phyloP scores from a whole-genome alignment of 2,888 invertebrate species.

The Brachypterus glaber region DNA sequence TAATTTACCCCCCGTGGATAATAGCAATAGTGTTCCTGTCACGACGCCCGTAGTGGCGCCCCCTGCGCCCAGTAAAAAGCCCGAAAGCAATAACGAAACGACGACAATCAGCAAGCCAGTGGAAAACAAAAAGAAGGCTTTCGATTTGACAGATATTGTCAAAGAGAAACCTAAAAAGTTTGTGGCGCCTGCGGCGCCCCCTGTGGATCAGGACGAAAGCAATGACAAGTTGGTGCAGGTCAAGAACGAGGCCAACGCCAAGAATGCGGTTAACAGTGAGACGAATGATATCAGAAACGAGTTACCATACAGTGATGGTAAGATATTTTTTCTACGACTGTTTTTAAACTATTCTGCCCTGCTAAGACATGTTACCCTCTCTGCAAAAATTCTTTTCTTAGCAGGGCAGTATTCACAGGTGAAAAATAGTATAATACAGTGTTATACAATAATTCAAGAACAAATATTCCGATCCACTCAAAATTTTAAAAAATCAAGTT shows the following conservation, averaged over 20 bases:
- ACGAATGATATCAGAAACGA: slow-evolving; percentile 22
- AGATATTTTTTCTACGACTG: too few relatives aligned
- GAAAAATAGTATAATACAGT: too few relatives aligned
- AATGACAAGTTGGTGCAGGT: slow-evolving; percentile 38
- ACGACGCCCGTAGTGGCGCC: slow-evolving; percentile 6
- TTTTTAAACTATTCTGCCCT: background rate
- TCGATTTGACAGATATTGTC: slow-evolving; percentile 37
- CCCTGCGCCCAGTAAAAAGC: background rate
- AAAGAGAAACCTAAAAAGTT: slow-evolving; percentile 32
- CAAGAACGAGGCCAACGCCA: slow-evolving; percentile 37
- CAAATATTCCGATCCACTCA: too few relatives aligned
- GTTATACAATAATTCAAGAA: too few relatives aligned
- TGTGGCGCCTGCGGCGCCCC: slow-evolving; percentile 18
- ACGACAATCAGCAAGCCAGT: slow-evolving; percentile 24
- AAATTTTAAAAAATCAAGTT: too few relatives aligned
- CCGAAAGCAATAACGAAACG: slow-evolving; percentile 1
- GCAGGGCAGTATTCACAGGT: too few relatives aligned
- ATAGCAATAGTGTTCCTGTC: slow-evolving; percentile 5
- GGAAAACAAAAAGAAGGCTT: slow-evolving; percentile 16
- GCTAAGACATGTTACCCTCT: too few relatives aligned
- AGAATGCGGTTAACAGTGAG: slow-evolving; percentile 20
- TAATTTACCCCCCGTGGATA: slow-evolving; percentile 5
- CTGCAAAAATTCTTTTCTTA: too few relatives aligned
- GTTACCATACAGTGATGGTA: slow-evolving; percentile 37
- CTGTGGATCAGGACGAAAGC: slow-evolving; percentile 29